Percentiles rank a stretch among this genome's conserved stretches.
Evolutionary conservation across 2,888 invertebrate species (phyloP).

Genomic region (Nephrotoma appendiculata): DNA sequence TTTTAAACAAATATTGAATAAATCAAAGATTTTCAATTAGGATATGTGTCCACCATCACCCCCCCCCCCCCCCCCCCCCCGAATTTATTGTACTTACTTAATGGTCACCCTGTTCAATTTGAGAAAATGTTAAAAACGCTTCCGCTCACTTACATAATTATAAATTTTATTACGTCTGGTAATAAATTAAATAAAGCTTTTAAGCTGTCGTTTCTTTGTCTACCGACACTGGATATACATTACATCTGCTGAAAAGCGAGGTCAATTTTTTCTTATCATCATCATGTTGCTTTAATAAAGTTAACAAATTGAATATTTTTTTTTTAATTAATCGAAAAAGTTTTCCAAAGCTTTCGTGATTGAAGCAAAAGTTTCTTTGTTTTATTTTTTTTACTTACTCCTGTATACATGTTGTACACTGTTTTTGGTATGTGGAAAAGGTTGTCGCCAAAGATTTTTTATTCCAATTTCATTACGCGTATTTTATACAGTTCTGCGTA

Average conservation of each 20-base stretch:
- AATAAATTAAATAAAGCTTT: neutral
- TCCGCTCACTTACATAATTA: neutral
- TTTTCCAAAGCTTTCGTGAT: neutral
- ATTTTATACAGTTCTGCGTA: neutral
- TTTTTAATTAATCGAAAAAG: neutral
- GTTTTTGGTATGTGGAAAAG: neutral
- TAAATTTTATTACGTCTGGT: neutral
- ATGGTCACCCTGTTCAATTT: too few species aligned
- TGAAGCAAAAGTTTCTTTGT: neutral
- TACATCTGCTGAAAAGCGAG: neutral
- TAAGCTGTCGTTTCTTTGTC: neutral
- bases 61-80: too few species aligned
- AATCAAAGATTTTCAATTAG: too few species aligned
- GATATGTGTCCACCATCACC: too few species aligned
- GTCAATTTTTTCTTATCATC: neutral
- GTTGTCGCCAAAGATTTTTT: neutral
- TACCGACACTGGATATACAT: neutral
- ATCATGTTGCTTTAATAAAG: neutral
- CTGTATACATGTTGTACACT: neutral
- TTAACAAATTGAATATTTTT: neutral
- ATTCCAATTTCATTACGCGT: neutral
- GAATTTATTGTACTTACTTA: too few species aligned
- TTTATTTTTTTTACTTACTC: neutral
- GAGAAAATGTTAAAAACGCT: neutral
- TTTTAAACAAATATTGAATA: too few species aligned